These are phyloP conservation scores for Cantharis flavilabris DNA, from an alignment of 2,888 invertebrate species.

Conservation along the genomic window DNA sequence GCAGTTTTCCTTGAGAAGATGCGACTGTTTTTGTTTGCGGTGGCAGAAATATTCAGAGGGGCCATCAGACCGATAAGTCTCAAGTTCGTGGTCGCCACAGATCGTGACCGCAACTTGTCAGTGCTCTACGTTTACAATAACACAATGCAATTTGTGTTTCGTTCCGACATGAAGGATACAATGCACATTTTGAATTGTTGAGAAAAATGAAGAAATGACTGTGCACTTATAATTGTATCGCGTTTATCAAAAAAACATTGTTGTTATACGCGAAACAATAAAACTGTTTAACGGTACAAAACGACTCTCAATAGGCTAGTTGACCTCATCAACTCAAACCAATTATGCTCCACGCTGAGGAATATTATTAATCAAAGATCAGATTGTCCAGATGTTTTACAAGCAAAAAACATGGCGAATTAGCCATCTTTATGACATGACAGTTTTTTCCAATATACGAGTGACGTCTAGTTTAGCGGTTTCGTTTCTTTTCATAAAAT, in stretches of 20 bases:
- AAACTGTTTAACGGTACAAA: conserved; percentile 1
- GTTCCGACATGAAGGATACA: background rate
- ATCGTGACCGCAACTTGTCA: conserved; percentile 11
- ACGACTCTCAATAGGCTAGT: background rate
- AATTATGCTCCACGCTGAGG: conserved; percentile 1
- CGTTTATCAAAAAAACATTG: background rate
- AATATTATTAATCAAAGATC: background rate
- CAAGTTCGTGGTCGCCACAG: conserved; percentile 10
- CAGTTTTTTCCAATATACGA: background rate
- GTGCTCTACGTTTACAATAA: background rate
- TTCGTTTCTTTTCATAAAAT: background rate
- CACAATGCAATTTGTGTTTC: background rate
- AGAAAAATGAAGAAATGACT: background rate
- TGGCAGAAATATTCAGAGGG: conserved; percentile 8
- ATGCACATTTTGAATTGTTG: background rate
- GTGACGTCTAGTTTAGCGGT: background rate
- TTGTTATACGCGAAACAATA: background rate
- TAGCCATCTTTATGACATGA: background rate
- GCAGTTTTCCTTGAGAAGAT: background rate
- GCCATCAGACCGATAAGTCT: conserved; percentile 28
- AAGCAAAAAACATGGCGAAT: background rate
- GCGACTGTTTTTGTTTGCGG: background rate
- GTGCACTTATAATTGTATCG: background rate
- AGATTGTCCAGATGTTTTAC: conserved; percentile 1
- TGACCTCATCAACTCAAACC: background rate